phyloP scores from a whole-genome alignment of 2,113 vertebrate species.

The Aleadryas rufinucha region DNA sequence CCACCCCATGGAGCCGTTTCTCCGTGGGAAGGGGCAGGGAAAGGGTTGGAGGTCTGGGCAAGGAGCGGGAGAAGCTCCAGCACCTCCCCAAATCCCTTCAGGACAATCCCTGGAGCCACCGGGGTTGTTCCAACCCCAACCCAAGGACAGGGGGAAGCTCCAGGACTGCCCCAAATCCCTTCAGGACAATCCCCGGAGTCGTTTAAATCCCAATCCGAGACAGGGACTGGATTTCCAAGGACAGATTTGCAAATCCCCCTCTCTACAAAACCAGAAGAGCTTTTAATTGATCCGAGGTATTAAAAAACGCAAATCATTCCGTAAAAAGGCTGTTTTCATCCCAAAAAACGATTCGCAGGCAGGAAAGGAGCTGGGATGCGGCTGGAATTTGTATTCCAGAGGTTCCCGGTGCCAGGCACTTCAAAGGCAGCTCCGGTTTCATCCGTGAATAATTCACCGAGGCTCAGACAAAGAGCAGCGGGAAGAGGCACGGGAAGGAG shows the following conservation, averaged over 20 bases:
- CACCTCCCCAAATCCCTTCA: not conserved
- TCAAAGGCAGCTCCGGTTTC: not conserved
- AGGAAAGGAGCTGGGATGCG: not conserved
- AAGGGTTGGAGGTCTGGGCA: not conserved
- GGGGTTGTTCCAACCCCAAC: not conserved
- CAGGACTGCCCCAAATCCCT: rapidly evolving
- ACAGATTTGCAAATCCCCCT: rapidly evolving
- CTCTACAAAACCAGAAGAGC: rapidly evolving
- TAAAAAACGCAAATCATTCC: not conserved
- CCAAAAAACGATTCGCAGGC: rapidly evolving
- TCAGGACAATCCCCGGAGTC: rapidly evolving
- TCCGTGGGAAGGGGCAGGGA: not conserved
- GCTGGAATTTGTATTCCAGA: not conserved
- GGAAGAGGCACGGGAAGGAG: not conserved
- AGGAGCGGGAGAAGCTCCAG: not conserved
- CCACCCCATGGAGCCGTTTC: rapidly evolving
- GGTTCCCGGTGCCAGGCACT: not conserved
- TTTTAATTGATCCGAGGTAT: not conserved
- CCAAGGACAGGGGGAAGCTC: not conserved
- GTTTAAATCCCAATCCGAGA: rapidly evolving
- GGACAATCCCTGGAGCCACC: not conserved
- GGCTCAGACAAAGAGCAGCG: not conserved
- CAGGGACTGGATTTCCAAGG: too few species aligned
- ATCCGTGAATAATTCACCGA: not conserved
- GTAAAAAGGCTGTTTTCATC: not conserved